A percentile compares a stretch with the other conserved stretches of the same genome.
Evolutionary conservation across 2,888 invertebrate species (phyloP).

Genomic region (Phanerotoma sp.): DNA sequence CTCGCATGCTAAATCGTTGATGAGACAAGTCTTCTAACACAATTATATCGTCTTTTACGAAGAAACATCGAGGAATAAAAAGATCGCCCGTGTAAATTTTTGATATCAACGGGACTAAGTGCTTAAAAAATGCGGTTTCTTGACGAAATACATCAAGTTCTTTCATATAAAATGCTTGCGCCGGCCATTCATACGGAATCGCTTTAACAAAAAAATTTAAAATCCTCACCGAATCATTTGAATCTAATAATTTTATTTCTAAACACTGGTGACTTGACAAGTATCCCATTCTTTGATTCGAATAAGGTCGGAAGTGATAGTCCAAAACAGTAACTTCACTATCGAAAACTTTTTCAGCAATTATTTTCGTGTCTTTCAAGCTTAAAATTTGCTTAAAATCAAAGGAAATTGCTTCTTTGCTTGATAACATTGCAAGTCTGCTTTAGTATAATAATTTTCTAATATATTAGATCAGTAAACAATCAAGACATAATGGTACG

Average conservation of each 20-base stretch:
- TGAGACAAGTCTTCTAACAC: conserved; percentile 56
- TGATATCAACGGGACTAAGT: conserved; percentile 56
- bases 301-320: conserved; percentile 38
- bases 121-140: conserved; percentile 58
- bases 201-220: conserved; percentile 64
- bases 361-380: conserved; percentile 20
- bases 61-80: conserved; percentile 51
- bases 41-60: conserved; percentile 44
- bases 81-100: conserved; percentile 37
- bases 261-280: conserved; percentile 44
- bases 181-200: conserved; percentile 59
- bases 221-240: conserved; percentile 12
- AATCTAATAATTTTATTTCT: conserved; percentile 27
- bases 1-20: conserved; percentile 42
- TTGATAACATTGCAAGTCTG: conserved; percentile 16
- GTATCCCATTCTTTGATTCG: conserved; percentile 44
- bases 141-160: conserved; percentile 59
- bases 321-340: conserved; percentile 32
- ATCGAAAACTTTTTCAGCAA: conserved; percentile 17
- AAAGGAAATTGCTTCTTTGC: not conserved
- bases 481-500: too few species aligned
- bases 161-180: conserved; percentile 59
- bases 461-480: too few species aligned
- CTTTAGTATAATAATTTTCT: not conserved
- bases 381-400: conserved; percentile 17